phyloP scores from a whole-genome alignment of 1,140 invertebrate species.

The Lordiphosa collinella region DNA sequence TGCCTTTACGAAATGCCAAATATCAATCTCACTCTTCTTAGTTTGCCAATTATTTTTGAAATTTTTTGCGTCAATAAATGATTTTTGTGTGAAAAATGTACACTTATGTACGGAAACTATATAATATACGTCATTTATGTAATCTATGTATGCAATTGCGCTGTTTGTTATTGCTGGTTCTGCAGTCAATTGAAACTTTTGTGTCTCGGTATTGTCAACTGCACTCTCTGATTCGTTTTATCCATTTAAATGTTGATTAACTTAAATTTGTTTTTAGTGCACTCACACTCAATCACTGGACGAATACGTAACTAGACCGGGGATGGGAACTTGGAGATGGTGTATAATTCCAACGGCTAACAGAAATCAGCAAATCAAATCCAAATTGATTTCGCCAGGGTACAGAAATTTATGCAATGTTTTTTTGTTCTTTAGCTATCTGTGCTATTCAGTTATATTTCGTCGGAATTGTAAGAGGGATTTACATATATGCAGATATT shows the following conservation, averaged over 20 bases:
- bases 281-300: constrained; percentile 24
- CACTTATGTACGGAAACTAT: constrained; percentile 20
- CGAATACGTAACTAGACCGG: constrained; percentile 25
- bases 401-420: constrained; percentile 51
- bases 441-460: constrained; percentile 12
- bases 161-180: neutral
- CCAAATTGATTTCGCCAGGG: constrained; percentile 59
- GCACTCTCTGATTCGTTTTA: constrained; percentile 58
- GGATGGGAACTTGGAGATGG: neutral
- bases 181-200: constrained; percentile 43
- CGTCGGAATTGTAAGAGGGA: neutral
- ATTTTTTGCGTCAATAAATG: constrained; percentile 69
- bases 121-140: constrained; percentile 6
- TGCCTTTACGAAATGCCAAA: constrained; percentile 2
- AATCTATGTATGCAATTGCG: constrained; percentile 11
- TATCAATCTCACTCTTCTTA: constrained; percentile 55
- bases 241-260: constrained; percentile 76
- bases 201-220: constrained; percentile 14
- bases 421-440: constrained; percentile 13
- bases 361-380: constrained; percentile 73
- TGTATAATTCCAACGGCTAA: constrained; percentile 33
- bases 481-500: constrained; percentile 28
- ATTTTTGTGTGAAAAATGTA: constrained; percentile 53
- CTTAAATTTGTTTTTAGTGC: constrained; percentile 68
- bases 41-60: constrained; percentile 61